Evolutionary conservation across 2,888 invertebrate species (phyloP).

Genomic region (Acholoe squamosa): DNA sequence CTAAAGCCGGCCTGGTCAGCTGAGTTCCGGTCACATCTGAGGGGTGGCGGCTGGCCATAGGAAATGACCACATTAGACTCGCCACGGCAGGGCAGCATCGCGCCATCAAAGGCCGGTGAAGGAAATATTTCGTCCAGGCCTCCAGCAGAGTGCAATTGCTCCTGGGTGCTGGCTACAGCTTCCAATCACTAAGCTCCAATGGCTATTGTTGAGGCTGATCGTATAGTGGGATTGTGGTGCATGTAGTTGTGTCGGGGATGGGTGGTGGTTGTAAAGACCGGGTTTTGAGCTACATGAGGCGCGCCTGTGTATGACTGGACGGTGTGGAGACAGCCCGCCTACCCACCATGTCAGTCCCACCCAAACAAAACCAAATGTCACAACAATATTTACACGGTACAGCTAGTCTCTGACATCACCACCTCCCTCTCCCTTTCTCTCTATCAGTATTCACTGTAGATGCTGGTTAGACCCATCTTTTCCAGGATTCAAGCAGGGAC

Average conservation of each 20-base stretch:
- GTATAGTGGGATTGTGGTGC: neutral
- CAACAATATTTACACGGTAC: conserved; percentile 47
- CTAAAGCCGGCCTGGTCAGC: conserved; percentile 30
- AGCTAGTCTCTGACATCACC: neutral
- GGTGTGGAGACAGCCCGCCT: neutral
- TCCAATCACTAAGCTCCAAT: neutral
- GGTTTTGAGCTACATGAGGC: neutral
- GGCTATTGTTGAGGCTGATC: neutral
- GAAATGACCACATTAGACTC: conserved; percentile 53
- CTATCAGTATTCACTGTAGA: neutral
- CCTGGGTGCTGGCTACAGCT: neutral
- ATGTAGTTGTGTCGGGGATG: neutral
- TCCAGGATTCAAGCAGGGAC: neutral
- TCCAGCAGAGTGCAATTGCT: neutral
- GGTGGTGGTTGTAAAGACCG: neutral
- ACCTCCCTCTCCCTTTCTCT: neutral
- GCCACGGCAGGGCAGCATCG: neutral
- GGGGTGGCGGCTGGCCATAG: neutral
- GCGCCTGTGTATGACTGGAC: neutral
- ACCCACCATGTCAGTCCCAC: neutral
- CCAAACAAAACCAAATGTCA: conserved; percentile 32
- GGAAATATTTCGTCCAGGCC: neutral
- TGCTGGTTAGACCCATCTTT: too few relatives aligned
- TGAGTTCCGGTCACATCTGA: conserved; percentile 38
- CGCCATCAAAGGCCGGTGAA: conserved; percentile 9